phyloP scores from a whole-genome alignment of 1,140 invertebrate genomes.

The Mercenaria mercenaria region DNA sequence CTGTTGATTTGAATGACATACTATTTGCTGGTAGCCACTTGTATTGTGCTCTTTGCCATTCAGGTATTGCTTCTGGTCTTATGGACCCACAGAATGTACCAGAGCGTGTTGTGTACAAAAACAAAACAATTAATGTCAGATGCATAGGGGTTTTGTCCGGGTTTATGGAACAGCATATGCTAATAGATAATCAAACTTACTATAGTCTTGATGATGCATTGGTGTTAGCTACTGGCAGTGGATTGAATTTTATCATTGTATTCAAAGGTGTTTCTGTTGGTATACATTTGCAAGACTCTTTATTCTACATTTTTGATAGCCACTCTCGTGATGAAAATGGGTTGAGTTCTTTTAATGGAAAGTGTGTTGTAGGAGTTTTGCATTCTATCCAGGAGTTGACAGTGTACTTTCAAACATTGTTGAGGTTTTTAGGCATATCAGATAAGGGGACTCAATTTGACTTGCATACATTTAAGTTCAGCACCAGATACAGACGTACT shows the following conservation, averaged over 20 bases:
- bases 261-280: conserved; percentile 24
- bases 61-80: not conserved
- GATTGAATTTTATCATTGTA: not conserved
- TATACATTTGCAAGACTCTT: not conserved
- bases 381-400: not conserved
- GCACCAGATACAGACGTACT: not conserved
- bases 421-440: not conserved
- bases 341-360: conserved; percentile 3
- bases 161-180: not conserved
- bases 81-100: conserved; percentile 1
- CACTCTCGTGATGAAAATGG: conserved; percentile 39
- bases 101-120: not conserved
- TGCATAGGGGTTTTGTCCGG: not conserved
- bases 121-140: not conserved
- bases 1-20: conserved; percentile 16
- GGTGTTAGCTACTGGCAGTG: not conserved
- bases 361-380: not conserved
- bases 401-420: not conserved
- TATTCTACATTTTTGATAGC: conserved; percentile 47
- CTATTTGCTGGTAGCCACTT: conserved; percentile 33
- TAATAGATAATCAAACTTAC: not conserved
- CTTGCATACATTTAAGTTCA: conserved; percentile 16
- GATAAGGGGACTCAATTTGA: not conserved
- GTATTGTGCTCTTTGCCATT: conserved; percentile 23
- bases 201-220: not conserved